Evolutionary conservation across 1,140 invertebrate genomes (phyloP).

Genomic region (Anastatus disparis): DNA sequence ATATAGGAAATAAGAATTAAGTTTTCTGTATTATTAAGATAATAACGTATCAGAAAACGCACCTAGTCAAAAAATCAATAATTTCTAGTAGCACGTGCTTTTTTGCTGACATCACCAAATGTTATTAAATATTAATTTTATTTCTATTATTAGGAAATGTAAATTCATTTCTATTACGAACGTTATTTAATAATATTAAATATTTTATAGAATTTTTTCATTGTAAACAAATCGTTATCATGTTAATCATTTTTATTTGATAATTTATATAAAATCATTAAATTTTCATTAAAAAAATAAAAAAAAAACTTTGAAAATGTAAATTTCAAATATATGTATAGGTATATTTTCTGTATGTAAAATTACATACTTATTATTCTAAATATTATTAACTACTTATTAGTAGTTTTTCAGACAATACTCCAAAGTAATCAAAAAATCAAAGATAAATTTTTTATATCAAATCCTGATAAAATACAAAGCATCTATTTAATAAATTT

Average conservation of each 20-base stretch:
- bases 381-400: neutral
- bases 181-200: neutral
- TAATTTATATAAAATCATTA: neutral
- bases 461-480: neutral
- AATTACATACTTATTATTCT: neutral
- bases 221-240: no score
- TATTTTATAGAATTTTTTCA: no score
- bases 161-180: neutral
- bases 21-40: constrained; percentile 18
- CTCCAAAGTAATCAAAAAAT: neutral
- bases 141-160: neutral
- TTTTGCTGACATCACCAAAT: constrained; percentile 2
- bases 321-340: neutral
- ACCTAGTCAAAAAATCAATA: constrained; percentile 37
- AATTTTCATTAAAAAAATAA: neutral
- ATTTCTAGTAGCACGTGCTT: constrained; percentile 26
- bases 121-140: neutral
- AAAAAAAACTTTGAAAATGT: neutral
- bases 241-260: no score
- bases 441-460: constrained; percentile 12
- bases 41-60: constrained; percentile 8
- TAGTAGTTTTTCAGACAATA: constrained; percentile 26
- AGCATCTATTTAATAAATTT: neutral
- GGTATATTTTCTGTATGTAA: neutral
- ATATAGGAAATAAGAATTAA: constrained; percentile 17